These are phyloP conservation scores for Aporophyla nigra DNA, from an alignment of 2,888 invertebrate genomes.

Conservation along the genomic window DNA sequence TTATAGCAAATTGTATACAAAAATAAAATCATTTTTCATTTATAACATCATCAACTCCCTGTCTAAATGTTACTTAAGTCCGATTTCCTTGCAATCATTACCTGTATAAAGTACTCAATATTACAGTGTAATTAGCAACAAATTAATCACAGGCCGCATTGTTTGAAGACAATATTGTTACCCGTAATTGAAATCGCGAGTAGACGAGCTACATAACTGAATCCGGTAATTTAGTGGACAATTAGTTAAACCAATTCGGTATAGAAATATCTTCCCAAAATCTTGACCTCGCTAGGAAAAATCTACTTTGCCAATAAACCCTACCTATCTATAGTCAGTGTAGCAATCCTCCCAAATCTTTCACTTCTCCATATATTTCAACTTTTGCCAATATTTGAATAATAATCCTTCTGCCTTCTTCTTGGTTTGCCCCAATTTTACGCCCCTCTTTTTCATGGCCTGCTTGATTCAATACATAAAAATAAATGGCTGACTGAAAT, in stretches of 20 bases:
- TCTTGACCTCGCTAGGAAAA: too few relatives aligned
- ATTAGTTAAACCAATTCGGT: neutral
- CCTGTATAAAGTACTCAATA: neutral
- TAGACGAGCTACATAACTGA: constrained; percentile 20
- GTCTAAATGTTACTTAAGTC: neutral
- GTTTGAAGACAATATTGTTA: constrained; percentile 23
- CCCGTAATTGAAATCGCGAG: constrained; percentile 22
- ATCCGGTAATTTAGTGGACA: neutral
- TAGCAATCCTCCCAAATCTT: neutral
- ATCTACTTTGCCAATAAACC: too few relatives aligned
- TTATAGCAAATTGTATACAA: too few relatives aligned
- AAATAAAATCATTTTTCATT: too few relatives aligned
- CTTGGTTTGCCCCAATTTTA: neutral
- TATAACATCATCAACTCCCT: neutral
- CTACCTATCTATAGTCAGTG: neutral
- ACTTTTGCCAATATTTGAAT: neutral
- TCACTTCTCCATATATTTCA: neutral
- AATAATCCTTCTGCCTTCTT: neutral
- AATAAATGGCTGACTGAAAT: too few relatives aligned
- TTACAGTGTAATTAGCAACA: constrained; percentile 9
- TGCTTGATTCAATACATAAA: too few relatives aligned
- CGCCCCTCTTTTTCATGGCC: neutral
- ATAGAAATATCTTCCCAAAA: too few relatives aligned
- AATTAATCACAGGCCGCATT: constrained; percentile 18
- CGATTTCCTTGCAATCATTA: constrained; percentile 5